A percentile compares a stretch with the other conserved stretches of the same genome.
Conservation (phyloP, 2,113 vertebrate genomes). For the human (Homo sapiens) region DNA sequence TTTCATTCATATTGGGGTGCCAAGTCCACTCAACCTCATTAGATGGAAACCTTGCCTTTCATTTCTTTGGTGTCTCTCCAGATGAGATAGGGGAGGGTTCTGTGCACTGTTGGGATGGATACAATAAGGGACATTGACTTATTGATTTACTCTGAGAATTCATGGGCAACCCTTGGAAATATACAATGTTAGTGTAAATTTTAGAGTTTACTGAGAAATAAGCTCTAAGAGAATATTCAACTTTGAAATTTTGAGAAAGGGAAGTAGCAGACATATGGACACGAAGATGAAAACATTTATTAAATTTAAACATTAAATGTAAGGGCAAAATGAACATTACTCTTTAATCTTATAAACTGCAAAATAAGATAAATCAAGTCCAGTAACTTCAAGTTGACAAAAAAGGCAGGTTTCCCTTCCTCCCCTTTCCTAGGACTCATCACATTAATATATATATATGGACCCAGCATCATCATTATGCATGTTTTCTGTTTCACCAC, state of each 20-base stretch:
- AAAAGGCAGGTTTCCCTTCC: not conserved
- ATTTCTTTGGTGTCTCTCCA: not conserved
- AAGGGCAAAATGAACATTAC: not conserved
- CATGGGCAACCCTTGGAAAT: not conserved
- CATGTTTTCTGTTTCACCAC: not conserved
- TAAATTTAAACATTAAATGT: constrained; percentile 12
- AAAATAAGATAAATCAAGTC: constrained; percentile 18
- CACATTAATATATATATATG: not conserved
- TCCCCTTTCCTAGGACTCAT: not conserved
- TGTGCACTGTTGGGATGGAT: not conserved
- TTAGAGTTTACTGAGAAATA: constrained; percentile 2
- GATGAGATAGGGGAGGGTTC: not conserved
- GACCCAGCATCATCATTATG: not conserved
- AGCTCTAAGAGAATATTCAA: not conserved
- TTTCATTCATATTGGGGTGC: not conserved
- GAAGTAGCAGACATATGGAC: not conserved
- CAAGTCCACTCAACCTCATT: not conserved
- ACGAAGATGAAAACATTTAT: not conserved
- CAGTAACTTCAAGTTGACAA: not conserved
- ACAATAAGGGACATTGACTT: not conserved
- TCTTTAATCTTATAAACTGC: not conserved
- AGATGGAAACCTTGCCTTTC: not conserved
- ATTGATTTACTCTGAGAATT: not conserved
- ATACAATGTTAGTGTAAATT: not conserved
- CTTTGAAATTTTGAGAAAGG: constrained; percentile 42